phyloP scores from a whole-genome alignment of 2,113 vertebrate genomes.

The Labeo rohita region DNA sequence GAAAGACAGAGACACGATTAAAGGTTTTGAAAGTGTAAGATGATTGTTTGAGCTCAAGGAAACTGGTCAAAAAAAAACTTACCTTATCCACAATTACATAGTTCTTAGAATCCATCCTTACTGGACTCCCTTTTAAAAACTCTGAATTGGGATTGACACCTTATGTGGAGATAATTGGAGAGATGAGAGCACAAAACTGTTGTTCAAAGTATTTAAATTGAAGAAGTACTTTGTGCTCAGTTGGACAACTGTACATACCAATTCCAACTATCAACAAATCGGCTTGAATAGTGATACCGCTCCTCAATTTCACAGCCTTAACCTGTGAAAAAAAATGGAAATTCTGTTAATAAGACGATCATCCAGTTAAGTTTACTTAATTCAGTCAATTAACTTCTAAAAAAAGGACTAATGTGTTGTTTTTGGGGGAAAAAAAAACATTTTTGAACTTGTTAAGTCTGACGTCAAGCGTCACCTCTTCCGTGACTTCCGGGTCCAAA shows the following conservation, averaged over 20 bases:
- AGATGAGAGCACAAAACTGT: not conserved
- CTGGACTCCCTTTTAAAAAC: conserved; percentile 72
- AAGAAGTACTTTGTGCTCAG: not conserved
- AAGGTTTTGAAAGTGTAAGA: not conserved
- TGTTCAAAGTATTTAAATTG: not conserved
- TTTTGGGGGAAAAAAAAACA: not conserved
- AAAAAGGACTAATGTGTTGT: not conserved
- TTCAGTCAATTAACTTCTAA: not conserved
- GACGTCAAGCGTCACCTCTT: no score
- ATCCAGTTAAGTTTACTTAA: not conserved
- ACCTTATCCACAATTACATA: conserved; percentile 83
- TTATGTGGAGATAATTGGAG: conserved; percentile 54
- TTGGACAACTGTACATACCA: conserved; percentile 68
- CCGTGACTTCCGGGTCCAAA: no score
- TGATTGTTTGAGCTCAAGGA: not conserved
- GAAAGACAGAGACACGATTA: not conserved
- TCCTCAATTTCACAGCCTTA: conserved; percentile 75
- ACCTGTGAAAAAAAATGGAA: conserved; percentile 68
- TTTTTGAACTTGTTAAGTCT: no score
- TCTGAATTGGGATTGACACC: conserved; percentile 77
- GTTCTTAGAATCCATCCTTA: conserved; percentile 71
- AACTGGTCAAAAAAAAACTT: not conserved
- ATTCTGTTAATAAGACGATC: not conserved
- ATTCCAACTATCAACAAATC: conserved; percentile 82
- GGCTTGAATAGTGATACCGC: conserved; percentile 72